phyloP scores from a whole-genome alignment of 1,140 invertebrate species.

The Meloidogyne exigua region DNA sequence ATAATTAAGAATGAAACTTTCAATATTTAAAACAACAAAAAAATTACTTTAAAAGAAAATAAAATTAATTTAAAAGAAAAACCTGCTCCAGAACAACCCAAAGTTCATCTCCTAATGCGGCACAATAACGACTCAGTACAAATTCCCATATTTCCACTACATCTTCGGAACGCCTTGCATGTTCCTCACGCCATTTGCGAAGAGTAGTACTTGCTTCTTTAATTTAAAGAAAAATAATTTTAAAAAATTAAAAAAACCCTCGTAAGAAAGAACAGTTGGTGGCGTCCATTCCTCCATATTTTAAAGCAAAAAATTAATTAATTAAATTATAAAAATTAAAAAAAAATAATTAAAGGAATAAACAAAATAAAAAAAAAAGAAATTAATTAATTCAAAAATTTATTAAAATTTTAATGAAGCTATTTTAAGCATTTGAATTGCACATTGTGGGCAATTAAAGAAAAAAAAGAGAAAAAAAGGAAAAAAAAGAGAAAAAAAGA shows the following conservation, averaged over 20 bases:
- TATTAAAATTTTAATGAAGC: not conserved
- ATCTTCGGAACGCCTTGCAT: slow-evolving; percentile 81
- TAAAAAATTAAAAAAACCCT: not conserved
- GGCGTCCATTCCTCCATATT: not conserved
- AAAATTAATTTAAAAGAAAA: not conserved
- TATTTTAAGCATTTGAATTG: not conserved
- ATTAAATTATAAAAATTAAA: not conserved
- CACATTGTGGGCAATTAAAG: not conserved
- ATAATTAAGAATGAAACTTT: too few species aligned
- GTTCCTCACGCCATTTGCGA: slow-evolving; percentile 85
- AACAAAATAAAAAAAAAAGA: not conserved
- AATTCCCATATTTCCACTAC: slow-evolving; percentile 82
- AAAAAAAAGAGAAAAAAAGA: not conserved
- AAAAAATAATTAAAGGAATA: not conserved
- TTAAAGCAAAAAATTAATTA: not conserved
- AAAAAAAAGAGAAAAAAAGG: not conserved
- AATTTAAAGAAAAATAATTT: not conserved
- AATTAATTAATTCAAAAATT: not conserved
- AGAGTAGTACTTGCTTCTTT: slow-evolving; percentile 66
- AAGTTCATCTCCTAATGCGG: slow-evolving; percentile 87
- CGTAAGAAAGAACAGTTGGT: not conserved
- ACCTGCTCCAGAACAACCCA: slow-evolving; percentile 83
- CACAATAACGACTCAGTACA: slow-evolving; percentile 73
- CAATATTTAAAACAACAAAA: too few species aligned
- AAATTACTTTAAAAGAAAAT: not conserved